phyloP scores from a whole-genome alignment of 2,888 invertebrate genomes.

The Idaea aversata region DNA sequence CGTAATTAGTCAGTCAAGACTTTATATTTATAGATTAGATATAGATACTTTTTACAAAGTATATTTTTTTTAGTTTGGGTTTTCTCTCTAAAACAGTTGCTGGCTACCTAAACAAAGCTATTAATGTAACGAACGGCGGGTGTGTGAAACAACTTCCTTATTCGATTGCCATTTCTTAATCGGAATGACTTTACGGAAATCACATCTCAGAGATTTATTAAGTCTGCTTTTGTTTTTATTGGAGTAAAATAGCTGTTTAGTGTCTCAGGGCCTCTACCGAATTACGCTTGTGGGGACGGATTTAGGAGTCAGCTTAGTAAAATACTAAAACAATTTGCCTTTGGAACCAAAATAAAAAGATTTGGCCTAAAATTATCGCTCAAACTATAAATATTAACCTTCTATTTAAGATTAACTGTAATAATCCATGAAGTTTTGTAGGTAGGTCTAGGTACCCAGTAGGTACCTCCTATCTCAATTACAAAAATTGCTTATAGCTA shows the following conservation, averaged over 20 bases:
- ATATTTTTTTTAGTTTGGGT: background rate
- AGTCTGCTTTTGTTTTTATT: conserved; percentile 59
- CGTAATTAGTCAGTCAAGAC: too few species aligned
- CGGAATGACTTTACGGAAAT: conserved; percentile 58
- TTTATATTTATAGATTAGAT: too few species aligned
- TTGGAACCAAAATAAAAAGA: background rate
- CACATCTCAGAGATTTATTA: conserved; percentile 58
- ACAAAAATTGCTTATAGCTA: too few species aligned
- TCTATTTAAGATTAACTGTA: background rate
- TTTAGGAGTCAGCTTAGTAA: conserved; percentile 5
- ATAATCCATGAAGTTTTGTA: too few species aligned
- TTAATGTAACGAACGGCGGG: conserved; percentile 54
- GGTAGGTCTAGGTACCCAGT: too few species aligned
- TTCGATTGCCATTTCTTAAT: conserved; percentile 52
- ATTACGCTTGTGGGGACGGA: conserved; percentile 47
- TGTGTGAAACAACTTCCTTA: conserved; percentile 58
- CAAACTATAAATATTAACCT: background rate
- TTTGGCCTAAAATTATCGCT: background rate
- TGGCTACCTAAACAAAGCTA: conserved; percentile 28
- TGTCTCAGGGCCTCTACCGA: conserved; percentile 50
- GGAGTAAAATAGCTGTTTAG: conserved; percentile 60
- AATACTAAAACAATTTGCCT: background rate
- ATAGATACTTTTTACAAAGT: too few species aligned
- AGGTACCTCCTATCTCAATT: too few species aligned
- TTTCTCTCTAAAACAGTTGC: background rate